These are phyloP conservation scores for Amphimallon solstitiale DNA, from an alignment of 2,888 invertebrate genomes.

Conservation along the genomic window DNA sequence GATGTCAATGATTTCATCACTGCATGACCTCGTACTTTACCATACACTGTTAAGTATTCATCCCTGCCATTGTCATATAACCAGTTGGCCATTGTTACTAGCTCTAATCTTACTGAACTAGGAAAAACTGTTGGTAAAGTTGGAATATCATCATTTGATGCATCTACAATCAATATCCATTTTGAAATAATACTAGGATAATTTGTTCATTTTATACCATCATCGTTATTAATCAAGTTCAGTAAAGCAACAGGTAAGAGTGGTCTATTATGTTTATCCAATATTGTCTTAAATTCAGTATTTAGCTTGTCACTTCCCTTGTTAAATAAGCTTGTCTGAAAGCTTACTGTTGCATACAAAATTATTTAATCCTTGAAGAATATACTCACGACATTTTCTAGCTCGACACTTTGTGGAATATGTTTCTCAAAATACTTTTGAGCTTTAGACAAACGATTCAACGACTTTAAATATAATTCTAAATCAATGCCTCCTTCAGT, in stretches of 20 bases:
- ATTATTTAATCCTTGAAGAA: constrained; percentile 45
- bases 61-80: constrained; percentile 79
- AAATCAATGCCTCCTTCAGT: constrained; percentile 68
- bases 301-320: constrained; percentile 87
- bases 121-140: constrained; percentile 75
- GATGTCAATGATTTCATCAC: constrained; percentile 79
- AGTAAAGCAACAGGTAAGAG: constrained; percentile 87
- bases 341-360: constrained; percentile 45
- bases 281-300: constrained; percentile 86
- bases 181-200: neutral
- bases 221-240: constrained; percentile 87
- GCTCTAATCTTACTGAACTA: constrained; percentile 74
- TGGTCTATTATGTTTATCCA: constrained; percentile 87
- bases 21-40: constrained; percentile 78
- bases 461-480: constrained; percentile 71
- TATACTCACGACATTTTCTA: constrained; percentile 88
- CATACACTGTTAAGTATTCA: constrained; percentile 80
- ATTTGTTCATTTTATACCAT: constrained; percentile 67
- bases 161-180: constrained; percentile 42
- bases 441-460: constrained; percentile 86
- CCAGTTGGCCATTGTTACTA: constrained; percentile 87
- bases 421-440: constrained; percentile 92
- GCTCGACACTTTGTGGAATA: constrained; percentile 91
- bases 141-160: constrained; percentile 67
- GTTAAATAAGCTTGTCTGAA: constrained; percentile 77